Percentiles rank a stretch among this genome's conserved stretches.
These are phyloP conservation scores for Sinocyclocheilus anshuiensis DNA, from an alignment of 2,113 vertebrate genomes.

Conservation along the genomic window DNA sequence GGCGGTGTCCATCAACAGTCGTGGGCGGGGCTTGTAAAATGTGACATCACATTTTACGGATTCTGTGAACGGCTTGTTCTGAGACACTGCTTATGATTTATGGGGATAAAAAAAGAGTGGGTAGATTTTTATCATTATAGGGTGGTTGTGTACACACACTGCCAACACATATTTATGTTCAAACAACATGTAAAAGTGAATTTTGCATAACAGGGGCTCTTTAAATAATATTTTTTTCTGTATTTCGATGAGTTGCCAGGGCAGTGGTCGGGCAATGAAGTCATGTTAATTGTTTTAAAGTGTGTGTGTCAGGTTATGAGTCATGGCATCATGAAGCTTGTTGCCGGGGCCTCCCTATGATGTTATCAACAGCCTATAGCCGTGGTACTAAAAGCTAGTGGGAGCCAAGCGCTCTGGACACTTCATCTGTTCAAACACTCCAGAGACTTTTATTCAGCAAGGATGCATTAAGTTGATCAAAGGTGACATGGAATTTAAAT, in stretches of 20 bases:
- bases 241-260: not conserved
- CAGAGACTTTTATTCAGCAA: not conserved
- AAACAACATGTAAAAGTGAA: too few relatives aligned
- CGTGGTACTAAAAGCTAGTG: slow-evolving; percentile 43
- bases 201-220: too few relatives aligned
- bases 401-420: slow-evolving; percentile 37
- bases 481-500: too few relatives aligned
- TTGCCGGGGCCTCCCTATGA: slow-evolving; percentile 44
- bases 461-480: not conserved
- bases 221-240: not conserved
- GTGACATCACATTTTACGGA: too few relatives aligned
- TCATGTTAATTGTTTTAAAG: slow-evolving; percentile 28
- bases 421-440: slow-evolving; percentile 24
- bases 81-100: too few relatives aligned
- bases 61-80: too few relatives aligned
- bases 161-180: too few relatives aligned
- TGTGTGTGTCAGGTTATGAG: slow-evolving; percentile 23
- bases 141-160: too few relatives aligned
- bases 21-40: too few relatives aligned
- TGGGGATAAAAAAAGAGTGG: too few relatives aligned
- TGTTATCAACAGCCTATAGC: slow-evolving; percentile 72
- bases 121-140: too few relatives aligned
- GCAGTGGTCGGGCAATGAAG: not conserved
- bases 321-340: slow-evolving; percentile 7
- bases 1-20: too few relatives aligned